phyloP scores from a whole-genome alignment of 2,797 vertebrate genomes.

The Helarctos malayanus region DNA sequence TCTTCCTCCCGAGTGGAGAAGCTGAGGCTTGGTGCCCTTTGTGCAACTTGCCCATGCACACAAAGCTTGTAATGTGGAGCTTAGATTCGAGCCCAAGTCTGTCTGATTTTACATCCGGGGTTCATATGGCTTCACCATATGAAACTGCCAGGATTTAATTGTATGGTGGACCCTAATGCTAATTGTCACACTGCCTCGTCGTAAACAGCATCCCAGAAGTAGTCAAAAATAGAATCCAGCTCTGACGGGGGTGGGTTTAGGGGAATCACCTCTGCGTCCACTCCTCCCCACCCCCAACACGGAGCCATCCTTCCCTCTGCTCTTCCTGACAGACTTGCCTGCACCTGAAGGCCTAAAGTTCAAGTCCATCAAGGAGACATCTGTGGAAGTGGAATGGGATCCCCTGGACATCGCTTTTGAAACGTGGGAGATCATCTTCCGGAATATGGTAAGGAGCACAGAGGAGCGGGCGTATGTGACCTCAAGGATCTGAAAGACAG shows the following conservation, averaged over 20 bases:
- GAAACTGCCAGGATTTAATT: not conserved
- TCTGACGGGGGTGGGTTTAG: not conserved
- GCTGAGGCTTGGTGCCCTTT: not conserved
- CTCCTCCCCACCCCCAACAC: not conserved
- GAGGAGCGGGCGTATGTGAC: rapidly evolving
- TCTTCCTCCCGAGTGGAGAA: not conserved
- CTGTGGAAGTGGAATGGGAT: constrained; percentile 98
- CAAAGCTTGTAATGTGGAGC: not conserved
- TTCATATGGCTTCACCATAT: not conserved
- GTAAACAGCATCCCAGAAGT: not conserved
- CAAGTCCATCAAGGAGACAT: constrained; percentile 96
- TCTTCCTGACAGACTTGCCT: constrained; percentile 93
- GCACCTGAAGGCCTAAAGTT: constrained; percentile 98
- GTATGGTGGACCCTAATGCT: not conserved
- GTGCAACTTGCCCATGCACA: not conserved
- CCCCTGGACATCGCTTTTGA: constrained; percentile 96
- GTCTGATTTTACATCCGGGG: not conserved
- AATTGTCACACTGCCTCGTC: not conserved
- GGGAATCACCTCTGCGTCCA: not conserved
- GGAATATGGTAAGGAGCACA: constrained; percentile 92
- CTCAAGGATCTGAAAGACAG: not conserved
- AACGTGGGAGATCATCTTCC: constrained; percentile 98
- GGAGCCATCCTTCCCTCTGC: not conserved
- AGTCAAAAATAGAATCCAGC: not conserved
- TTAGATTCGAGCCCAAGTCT: not conserved